A percentile compares a stretch with the other conserved stretches of the same genome.
phyloP scores from a whole-genome alignment of 2,797 vertebrate genomes.

The Melanotaenia nigrans region DNA sequence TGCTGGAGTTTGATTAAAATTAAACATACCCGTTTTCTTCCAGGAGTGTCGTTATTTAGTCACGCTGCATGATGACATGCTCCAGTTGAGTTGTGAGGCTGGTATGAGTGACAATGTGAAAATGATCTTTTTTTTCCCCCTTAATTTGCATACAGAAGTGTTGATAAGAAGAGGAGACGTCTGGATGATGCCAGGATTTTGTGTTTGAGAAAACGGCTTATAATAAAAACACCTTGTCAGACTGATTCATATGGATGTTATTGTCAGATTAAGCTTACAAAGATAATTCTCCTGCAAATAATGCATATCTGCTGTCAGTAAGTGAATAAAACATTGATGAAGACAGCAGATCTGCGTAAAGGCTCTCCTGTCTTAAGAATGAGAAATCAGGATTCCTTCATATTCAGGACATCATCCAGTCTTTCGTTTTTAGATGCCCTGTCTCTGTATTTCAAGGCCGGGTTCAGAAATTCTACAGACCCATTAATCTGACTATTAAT shows the following conservation, averaged over 20 bases:
- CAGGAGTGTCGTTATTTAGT: conserved; percentile 66
- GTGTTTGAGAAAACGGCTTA: conserved; percentile 42
- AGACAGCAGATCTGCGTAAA: conserved; percentile 31
- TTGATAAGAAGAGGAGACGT: conserved; percentile 62
- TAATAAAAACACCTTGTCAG: conserved; percentile 40
- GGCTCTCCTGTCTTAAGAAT: conserved; percentile 2
- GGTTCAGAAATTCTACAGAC: conserved; percentile 29
- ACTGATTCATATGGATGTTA: conserved; percentile 54
- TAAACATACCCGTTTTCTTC: conserved; percentile 63
- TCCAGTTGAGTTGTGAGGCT: conserved; percentile 58
- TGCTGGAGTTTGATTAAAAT: conserved; percentile 62
- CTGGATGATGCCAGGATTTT: conserved; percentile 51
- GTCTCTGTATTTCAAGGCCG: conserved; percentile 40
- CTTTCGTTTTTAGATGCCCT: conserved; percentile 19
- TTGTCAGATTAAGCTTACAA: conserved; percentile 58
- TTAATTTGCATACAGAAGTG: conserved; percentile 65
- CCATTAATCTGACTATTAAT: conserved; percentile 64
- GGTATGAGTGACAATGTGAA: conserved; percentile 70
- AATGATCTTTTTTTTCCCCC: conserved; percentile 46
- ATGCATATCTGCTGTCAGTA: conserved; percentile 39
- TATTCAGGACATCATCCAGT: conserved; percentile 8
- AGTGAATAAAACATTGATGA: conserved; percentile 37
- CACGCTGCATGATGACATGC: conserved; percentile 59
- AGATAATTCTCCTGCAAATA: conserved; percentile 53
- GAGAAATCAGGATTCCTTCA: neutral